Percentiles rank a stretch among this genome's conserved stretches.
Evolutionary conservation across 2,888 invertebrate species (phyloP).

Genomic region (Bembecia ichneumoniformis): DNA sequence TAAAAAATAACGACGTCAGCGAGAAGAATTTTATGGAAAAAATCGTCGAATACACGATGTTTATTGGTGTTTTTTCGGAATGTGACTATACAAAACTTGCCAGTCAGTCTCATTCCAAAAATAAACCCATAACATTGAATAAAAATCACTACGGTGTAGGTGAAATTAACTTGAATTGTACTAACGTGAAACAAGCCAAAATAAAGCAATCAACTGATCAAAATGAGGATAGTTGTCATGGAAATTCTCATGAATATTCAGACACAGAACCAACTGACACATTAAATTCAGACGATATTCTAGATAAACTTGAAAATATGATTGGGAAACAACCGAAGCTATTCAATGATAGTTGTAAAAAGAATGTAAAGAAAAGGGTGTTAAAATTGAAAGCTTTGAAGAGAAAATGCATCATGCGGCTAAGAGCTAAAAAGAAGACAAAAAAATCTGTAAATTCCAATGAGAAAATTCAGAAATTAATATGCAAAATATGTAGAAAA

Average conservation of each 20-base stretch:
- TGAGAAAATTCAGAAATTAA: slow-evolving; percentile 8
- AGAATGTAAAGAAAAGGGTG: neutral
- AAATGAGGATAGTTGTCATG: neutral
- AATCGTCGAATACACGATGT: slow-evolving; percentile 33
- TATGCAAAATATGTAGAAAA: slow-evolving; percentile 42
- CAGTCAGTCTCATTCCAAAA: neutral
- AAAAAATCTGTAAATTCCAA: neutral
- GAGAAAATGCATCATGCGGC: neutral
- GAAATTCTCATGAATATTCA: neutral
- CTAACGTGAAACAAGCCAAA: neutral
- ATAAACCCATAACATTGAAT: neutral
- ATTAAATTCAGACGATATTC: neutral
- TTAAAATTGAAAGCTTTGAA: neutral
- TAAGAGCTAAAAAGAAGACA: neutral
- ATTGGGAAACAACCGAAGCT: neutral
- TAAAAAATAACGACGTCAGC: slow-evolving; percentile 6
- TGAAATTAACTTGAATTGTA: neutral
- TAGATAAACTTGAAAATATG: neutral
- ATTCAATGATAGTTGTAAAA: neutral
- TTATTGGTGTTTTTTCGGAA: slow-evolving; percentile 18
- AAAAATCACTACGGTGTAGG: neutral
- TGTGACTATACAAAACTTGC: neutral
- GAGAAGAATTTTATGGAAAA: slow-evolving; percentile 20
- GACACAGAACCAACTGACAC: neutral
- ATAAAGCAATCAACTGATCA: neutral